Evolutionary conservation across 1,140 invertebrate species (phyloP).

Genomic region (Heliconius himera): DNA sequence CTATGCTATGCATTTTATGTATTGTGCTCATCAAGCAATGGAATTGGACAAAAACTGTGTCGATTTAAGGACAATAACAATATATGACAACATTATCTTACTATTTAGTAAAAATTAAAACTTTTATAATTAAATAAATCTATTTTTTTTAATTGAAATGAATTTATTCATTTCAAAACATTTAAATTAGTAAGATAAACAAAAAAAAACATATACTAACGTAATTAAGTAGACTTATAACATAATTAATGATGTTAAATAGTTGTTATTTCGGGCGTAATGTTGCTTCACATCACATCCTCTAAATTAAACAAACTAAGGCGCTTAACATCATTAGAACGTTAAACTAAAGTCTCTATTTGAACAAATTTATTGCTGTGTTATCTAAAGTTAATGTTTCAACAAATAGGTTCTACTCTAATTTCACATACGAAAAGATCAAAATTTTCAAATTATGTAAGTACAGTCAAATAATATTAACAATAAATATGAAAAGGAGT

Average conservation of each 20-base stretch:
- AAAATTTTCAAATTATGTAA: neutral
- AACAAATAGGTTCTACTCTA: neutral
- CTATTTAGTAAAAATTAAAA: neutral
- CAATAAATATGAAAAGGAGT: neutral
- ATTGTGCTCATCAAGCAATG: neutral
- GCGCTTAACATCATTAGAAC: constrained; percentile 40
- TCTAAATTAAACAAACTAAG: constrained; percentile 54
- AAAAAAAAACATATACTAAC: constrained; percentile 41
- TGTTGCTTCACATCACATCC: constrained; percentile 51
- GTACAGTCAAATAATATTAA: neutral
- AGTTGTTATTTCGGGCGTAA: constrained; percentile 59
- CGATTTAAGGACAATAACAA: too few relatives aligned
- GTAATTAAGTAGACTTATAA: constrained; percentile 49
- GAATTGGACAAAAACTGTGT: neutral
- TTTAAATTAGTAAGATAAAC: neutral
- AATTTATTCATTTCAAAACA: neutral
- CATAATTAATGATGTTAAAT: constrained; percentile 66
- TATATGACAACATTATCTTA: too few relatives aligned
- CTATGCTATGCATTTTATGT: neutral
- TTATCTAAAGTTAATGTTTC: neutral
- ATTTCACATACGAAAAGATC: neutral
- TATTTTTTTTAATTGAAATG: too few relatives aligned
- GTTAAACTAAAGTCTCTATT: constrained; percentile 38
- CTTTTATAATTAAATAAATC: too few relatives aligned
- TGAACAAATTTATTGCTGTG: constrained; percentile 32